These are phyloP conservation scores for Mylabris phalerata DNA, from an alignment of 1,140 invertebrate species.

Conservation along the genomic window DNA sequence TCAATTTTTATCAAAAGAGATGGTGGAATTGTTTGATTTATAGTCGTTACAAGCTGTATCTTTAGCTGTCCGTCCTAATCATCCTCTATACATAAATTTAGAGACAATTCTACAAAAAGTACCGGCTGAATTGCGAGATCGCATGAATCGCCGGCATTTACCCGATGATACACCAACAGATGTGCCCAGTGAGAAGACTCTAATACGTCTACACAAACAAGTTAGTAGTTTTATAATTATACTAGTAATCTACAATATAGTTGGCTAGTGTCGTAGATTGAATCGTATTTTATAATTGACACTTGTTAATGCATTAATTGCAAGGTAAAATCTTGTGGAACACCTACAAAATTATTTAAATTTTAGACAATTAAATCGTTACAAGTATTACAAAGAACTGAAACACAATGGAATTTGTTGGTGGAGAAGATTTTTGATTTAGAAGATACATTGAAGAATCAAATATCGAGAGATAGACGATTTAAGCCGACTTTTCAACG, in stretches of 20 bases:
- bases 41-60: constrained; percentile 67
- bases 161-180: constrained; percentile 61
- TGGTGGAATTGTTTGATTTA: constrained; percentile 25
- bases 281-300: no score
- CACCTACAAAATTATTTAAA: constrained; percentile 6
- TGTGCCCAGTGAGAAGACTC: constrained; percentile 69
- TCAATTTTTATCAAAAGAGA: constrained; percentile 10
- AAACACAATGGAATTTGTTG: constrained; percentile 87
- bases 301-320: no score
- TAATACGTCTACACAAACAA: constrained; percentile 74
- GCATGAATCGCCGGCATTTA: constrained; percentile 56
- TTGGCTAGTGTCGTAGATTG: no score
- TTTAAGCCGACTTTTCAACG: constrained; percentile 74
- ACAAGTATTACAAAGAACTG: constrained; percentile 81
- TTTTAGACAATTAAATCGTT: constrained; percentile 75
- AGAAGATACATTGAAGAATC: constrained; percentile 83
- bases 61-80: constrained; percentile 58
- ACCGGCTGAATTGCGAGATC: constrained; percentile 65
- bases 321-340: no score
- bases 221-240: constrained; percentile 32
- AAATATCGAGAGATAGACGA: constrained; percentile 62
- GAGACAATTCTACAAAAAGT: constrained; percentile 89
- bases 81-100: constrained; percentile 61
- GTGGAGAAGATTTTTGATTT: constrained; percentile 72
- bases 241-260: no score